Evolutionary conservation across 2,113 vertebrate genomes (phyloP).

Genomic region (Sinosuthora webbiana): DNA sequence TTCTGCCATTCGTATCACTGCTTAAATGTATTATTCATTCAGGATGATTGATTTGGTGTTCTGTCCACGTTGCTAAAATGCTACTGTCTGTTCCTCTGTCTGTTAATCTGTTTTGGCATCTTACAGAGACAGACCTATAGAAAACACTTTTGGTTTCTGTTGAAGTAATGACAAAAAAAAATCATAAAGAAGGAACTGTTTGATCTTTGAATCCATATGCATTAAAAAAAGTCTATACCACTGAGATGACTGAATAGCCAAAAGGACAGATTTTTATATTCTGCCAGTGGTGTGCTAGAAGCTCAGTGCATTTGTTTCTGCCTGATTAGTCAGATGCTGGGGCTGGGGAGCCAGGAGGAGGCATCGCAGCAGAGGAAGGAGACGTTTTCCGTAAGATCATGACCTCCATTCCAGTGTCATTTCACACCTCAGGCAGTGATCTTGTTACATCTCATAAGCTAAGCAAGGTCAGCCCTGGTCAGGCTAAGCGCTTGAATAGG

Average conservation of each 20-base stretch:
- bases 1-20: neutral
- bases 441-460: conserved; percentile 62
- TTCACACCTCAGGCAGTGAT: conserved; percentile 66
- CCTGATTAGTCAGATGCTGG: conserved; percentile 13
- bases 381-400: conserved; percentile 25
- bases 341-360: conserved; percentile 4
- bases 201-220: conserved; percentile 16
- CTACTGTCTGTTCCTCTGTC: neutral
- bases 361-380: neutral
- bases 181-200: neutral
- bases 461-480: conserved; percentile 63
- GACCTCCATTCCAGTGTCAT: conserved; percentile 67
- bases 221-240: neutral
- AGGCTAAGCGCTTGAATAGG: conserved; percentile 50
- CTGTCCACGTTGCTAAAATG: conserved; percentile 27
- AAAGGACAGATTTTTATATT: conserved; percentile 26
- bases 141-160: neutral
- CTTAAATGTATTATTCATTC: conserved; percentile 47
- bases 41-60: conserved; percentile 9
- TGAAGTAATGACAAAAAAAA: neutral
- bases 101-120: neutral
- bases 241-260: neutral
- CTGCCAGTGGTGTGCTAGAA: conserved; percentile 16
- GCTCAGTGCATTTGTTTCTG: neutral
- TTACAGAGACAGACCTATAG: neutral